Base-by-base conservation (phyloP, 2,888 invertebrate species). In the Drosophila pegasa region DNA sequence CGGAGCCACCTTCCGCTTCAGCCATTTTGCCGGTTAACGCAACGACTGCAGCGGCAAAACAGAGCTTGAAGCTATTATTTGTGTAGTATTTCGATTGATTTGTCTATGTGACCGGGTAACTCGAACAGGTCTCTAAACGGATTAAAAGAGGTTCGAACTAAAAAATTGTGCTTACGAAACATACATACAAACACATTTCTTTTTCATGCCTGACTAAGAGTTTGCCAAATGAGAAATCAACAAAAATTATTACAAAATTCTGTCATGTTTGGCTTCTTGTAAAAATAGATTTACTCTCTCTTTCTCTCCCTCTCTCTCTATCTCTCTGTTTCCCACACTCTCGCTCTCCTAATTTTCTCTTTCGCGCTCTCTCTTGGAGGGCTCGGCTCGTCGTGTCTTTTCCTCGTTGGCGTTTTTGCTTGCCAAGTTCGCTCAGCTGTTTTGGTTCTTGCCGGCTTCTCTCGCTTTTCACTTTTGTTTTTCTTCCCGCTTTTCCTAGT, bases 1-100 rank as follows among this genome's bases (percentile, higher is more conserved):
- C 99, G 91, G 98, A 98, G 84, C 98, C 97, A 91, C 97, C 98
- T 93, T 98, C 98, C 91, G 96, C 96, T 94, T 98, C 97, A 92
- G 97, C 97, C 97, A 97, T 98, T 79, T 87, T 90, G 74, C 51
- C 68, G 60, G 78, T 63, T 74, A 64, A 70, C 76, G 83, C 87
- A 89, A 85, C 85, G 80, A 86, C 83, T 81, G 80, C 78, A 74
- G 88, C 90, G 75, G 62, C 75, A 70, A 73, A 72, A 67, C 70
- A 68, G 48, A 71, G 59, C 75, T 68, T 45, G 58, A 43, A 75
- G 52, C 45, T 67, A 57, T 78, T 64, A 45, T 50, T 27, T 67
- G 48, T 51, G 50, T 69, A 60, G 59, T 59, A 78, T 82, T 81
- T 77, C 70, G 78, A 35, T 69, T 70, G 52, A 12, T 67, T 66